Conservation (phyloP, 2,888 invertebrate species). For the Amphipoea lucens region DNA sequence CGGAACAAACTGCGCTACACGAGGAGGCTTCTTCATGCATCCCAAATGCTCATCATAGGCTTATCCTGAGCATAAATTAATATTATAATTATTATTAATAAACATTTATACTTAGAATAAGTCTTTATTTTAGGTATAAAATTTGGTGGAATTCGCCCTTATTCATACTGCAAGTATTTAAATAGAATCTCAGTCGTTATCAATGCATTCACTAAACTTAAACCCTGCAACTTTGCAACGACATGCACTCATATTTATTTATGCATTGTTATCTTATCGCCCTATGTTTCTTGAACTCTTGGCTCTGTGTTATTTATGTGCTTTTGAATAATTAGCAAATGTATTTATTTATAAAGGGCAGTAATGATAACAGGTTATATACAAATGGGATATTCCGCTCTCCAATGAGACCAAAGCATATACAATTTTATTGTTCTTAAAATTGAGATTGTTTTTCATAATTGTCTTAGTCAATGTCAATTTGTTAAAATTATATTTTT, state of each 20-base stretch:
- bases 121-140: no score
- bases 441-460: no score
- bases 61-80: no score
- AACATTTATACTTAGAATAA: no score
- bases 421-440: no score
- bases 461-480: no score
- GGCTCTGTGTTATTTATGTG: background rate
- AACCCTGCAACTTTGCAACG: constrained; percentile 32
- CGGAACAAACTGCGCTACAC: no score
- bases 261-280: constrained; percentile 31
- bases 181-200: constrained; percentile 7
- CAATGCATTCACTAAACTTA: constrained; percentile 35
- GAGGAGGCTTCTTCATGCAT: no score
- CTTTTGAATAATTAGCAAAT: background rate
- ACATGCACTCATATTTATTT: constrained; percentile 25
- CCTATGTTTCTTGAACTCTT: constrained; percentile 34
- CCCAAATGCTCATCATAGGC: no score
- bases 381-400: constrained; percentile 21
- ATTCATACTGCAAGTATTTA: background rate
- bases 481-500: no score
- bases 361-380: constrained; percentile 12
- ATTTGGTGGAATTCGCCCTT: no score
- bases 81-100: no score
- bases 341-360: constrained; percentile 17
- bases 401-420: background rate